Conservation (phyloP, 2,113 vertebrate species). For the Tachycineta bicolor region DNA sequence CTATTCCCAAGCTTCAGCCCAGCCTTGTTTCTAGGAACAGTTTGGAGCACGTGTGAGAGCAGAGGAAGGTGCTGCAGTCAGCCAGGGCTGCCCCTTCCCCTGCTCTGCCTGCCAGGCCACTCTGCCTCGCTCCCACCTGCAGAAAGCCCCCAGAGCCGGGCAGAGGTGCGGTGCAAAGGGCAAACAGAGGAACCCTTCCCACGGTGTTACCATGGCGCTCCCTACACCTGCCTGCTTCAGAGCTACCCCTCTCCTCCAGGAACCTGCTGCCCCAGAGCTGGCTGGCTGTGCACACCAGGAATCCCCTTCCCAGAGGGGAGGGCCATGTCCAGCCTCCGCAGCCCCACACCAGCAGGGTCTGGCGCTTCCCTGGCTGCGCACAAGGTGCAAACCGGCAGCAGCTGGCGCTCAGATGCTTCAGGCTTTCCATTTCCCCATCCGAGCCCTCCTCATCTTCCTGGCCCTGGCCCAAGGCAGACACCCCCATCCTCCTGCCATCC, state of each 20-base stretch:
- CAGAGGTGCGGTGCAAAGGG: slow-evolving; percentile 35
- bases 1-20: neutral
- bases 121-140: neutral
- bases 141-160: slow-evolving; percentile 16
- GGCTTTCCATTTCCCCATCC: neutral
- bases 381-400: neutral
- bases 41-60: neutral
- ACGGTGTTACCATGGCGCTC: slow-evolving; percentile 31
- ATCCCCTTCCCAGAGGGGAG: neutral
- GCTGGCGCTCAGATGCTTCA: neutral
- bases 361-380: too few species aligned
- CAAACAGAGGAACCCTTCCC: neutral
- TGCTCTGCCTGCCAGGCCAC: rapidly evolving
- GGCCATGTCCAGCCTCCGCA: neutral
- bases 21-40: neutral
- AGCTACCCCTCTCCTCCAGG: neutral
- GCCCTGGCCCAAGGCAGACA: neutral
- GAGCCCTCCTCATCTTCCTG: neutral
- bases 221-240: slow-evolving; percentile 6
- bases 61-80: neutral
- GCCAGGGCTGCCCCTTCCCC: neutral
- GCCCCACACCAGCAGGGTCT: neutral
- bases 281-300: neutral
- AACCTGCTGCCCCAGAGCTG: neutral
- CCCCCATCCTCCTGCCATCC: neutral